Conservation (phyloP, 2,888 invertebrate species). For the Drosophila dives region DNA sequence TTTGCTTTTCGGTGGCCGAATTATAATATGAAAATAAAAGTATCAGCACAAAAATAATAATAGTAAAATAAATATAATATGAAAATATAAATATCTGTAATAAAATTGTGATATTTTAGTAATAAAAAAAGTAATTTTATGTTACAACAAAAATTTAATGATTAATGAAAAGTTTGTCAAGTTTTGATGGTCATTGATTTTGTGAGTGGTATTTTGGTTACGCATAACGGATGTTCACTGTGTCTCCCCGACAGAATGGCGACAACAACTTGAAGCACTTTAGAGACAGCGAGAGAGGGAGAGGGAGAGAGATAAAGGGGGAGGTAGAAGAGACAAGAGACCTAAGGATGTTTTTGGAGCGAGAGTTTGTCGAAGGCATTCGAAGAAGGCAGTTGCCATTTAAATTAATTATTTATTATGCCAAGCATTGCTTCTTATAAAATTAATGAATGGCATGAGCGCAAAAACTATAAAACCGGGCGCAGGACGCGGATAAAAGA, state of each 20-base stretch:
- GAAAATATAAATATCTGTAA: background rate
- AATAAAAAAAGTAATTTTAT: background rate
- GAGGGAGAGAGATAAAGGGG: background rate
- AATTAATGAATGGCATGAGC: conserved; percentile 83
- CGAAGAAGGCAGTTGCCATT: conserved; percentile 63
- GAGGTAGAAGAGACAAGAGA: background rate
- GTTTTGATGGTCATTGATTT: conserved; percentile 13
- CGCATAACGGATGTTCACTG: conserved; percentile 38
- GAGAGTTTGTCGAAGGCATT: conserved; percentile 25
- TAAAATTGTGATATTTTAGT: background rate
- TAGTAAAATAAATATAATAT: background rate
- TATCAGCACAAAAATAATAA: background rate
- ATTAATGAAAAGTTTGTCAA: background rate
- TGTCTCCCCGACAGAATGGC: conserved; percentile 49
- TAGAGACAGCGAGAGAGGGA: conserved; percentile 1
- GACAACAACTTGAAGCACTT: conserved; percentile 50
- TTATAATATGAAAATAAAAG: background rate
- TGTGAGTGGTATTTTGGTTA: conserved; percentile 4
- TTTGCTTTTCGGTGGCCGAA: background rate
- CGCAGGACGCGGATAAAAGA: conserved; percentile 53
- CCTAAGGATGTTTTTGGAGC: conserved; percentile 1
- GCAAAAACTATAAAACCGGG: conserved; percentile 73
- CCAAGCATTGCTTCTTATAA: conserved; percentile 81
- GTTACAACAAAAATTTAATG: background rate
- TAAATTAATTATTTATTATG: conserved; percentile 83